Conservation (phyloP, 2,113 vertebrate species). For the Sander lucioperca region DNA sequence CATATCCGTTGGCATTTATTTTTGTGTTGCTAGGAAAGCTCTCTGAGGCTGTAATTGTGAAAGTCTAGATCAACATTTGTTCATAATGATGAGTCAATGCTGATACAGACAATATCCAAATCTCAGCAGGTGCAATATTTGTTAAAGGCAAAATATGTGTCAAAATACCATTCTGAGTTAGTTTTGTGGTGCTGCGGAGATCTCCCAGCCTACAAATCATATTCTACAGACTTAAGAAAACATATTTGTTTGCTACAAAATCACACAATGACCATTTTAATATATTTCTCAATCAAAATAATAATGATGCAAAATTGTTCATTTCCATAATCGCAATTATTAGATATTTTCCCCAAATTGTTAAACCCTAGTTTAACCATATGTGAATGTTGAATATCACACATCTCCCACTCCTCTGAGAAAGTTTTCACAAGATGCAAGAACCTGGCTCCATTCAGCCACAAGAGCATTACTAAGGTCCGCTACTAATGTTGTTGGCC, state of each 20-base stretch:
- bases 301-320: neutral
- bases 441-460: too few relatives aligned
- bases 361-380: too few relatives aligned
- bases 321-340: neutral
- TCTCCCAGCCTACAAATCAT: neutral
- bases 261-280: neutral
- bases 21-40: neutral
- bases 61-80: neutral
- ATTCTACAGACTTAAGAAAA: neutral
- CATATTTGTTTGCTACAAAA: neutral
- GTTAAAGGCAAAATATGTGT: neutral
- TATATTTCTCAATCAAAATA: neutral
- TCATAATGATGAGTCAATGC: neutral
- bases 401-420: neutral
- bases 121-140: neutral
- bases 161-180: neutral
- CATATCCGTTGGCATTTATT: neutral
- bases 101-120: neutral
- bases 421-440: neutral
- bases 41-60: neutral
- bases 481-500: neutral
- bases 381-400: neutral
- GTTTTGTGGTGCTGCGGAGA: neutral
- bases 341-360: too few relatives aligned
- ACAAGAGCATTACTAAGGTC: neutral